A percentile compares a stretch with the other conserved stretches of the same genome.
Conservation (phyloP, 2,888 invertebrate genomes). For the Eupithecia exiguata region DNA sequence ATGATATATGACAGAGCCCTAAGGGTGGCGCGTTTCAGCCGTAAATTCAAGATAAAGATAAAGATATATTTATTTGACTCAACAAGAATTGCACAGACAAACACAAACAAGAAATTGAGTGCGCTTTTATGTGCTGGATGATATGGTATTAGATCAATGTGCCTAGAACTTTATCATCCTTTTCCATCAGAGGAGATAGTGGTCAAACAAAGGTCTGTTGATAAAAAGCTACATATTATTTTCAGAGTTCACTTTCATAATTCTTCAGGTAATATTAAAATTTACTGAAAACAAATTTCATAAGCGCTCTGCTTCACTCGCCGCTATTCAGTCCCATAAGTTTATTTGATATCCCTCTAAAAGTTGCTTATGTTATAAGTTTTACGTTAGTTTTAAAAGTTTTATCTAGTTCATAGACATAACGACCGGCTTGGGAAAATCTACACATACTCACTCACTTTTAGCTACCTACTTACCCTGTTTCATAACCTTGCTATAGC, state of each 20-base stretch:
- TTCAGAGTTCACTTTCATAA: not conserved
- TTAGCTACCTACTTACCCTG: conserved; percentile 1
- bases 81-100: too few species aligned
- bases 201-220: not conserved
- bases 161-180: too few species aligned
- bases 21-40: too few species aligned
- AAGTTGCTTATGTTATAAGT: not conserved
- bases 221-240: not conserved
- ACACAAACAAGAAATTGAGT: too few species aligned
- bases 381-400: conserved; percentile 11
- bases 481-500: not conserved
- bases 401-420: conserved; percentile 8
- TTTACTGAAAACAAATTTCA: conserved; percentile 1
- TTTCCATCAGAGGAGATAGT: not conserved
- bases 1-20: too few species aligned
- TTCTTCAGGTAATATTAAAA: not conserved
- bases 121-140: too few species aligned
- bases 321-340: not conserved
- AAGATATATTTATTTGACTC: too few species aligned
- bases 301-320: not conserved
- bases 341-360: conserved; percentile 4
- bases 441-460: conserved; percentile 10
- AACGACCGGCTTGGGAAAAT: conserved; percentile 15
- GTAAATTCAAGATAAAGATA: too few species aligned
- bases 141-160: too few species aligned